Evolutionary conservation across 2,113 vertebrate genomes (phyloP).

Genomic region (Corydoras sp.): DNA sequence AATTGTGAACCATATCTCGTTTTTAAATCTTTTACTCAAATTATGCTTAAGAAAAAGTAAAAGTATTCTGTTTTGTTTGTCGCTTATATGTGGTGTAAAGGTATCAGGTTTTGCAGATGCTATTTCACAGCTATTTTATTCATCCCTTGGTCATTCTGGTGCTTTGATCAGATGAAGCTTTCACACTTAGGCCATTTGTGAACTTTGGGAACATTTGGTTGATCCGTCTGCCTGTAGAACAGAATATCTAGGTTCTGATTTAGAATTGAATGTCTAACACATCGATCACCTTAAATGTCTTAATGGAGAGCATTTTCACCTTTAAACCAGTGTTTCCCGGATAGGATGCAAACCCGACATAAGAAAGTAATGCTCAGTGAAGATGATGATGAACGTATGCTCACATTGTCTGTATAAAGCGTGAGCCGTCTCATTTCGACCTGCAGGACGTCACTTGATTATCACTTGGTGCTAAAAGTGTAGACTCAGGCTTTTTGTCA

Average conservation of each 20-base stretch:
- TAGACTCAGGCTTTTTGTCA: conserved; percentile 35
- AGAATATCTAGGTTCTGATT: conserved; percentile 6
- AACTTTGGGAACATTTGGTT: neutral
- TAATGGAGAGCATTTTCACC: too few relatives aligned
- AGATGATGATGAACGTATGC: neutral
- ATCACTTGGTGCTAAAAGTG: conserved; percentile 46
- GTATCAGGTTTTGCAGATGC: neutral
- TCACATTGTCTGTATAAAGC: neutral
- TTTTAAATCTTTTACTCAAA: conserved; percentile 23
- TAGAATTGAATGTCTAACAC: neutral
- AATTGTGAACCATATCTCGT: conserved; percentile 26
- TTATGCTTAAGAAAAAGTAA: conserved; percentile 22
- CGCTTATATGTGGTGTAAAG: conserved; percentile 14
- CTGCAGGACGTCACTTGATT: conserved; percentile 36
- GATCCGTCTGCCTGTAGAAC: neutral
- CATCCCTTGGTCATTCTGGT: neutral
- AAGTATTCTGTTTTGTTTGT: conserved; percentile 21
- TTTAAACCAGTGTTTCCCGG: too few relatives aligned
- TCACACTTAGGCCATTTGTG: neutral
- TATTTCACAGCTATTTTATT: neutral
- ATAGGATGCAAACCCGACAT: too few relatives aligned
- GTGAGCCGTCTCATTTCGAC: neutral
- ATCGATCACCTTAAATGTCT: too few relatives aligned
- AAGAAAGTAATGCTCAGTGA: too few relatives aligned
- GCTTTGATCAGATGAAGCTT: conserved; percentile 3